These are phyloP conservation scores for Phymorhynchus buccinoides DNA, from an alignment of 1,140 invertebrate genomes.

Conservation along the genomic window DNA sequence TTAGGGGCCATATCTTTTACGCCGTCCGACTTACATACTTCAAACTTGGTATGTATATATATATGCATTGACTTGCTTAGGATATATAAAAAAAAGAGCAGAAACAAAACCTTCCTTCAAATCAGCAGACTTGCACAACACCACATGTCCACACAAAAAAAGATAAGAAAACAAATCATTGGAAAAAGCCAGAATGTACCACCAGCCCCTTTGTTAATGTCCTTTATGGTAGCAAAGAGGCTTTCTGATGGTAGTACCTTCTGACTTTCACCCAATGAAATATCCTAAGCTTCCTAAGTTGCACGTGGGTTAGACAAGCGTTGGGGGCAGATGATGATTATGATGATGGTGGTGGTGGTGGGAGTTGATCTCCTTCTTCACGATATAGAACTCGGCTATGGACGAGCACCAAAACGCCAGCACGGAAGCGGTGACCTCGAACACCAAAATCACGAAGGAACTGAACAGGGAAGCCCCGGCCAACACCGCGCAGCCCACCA, in stretches of 20 bases:
- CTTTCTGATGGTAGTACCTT: too few species aligned
- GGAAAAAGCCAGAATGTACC: not conserved
- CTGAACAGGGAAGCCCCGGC: slow-evolving; percentile 85
- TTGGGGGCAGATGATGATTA: too few species aligned
- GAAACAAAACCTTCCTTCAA: not conserved
- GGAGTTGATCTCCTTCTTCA: slow-evolving; percentile 84
- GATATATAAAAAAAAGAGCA: not conserved
- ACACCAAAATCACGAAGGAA: slow-evolving; percentile 93
- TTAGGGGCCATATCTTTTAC: too few species aligned
- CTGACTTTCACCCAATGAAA: not conserved
- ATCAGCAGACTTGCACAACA: not conserved
- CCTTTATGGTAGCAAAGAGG: not conserved
- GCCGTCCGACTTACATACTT: too few species aligned
- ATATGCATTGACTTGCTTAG: not conserved
- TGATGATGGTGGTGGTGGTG: too few species aligned
- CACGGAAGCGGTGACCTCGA: slow-evolving; percentile 94
- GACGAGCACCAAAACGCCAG: slow-evolving; percentile 94
- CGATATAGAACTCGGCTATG: slow-evolving; percentile 92
- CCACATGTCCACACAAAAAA: not conserved
- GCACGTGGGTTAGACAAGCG: not conserved
- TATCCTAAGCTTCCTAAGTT: not conserved
- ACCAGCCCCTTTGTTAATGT: not conserved
- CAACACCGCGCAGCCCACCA: slow-evolving; percentile 85
- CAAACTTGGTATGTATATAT: not conserved
- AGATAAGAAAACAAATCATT: not conserved